A percentile compares a stretch with the other conserved stretches of the same genome.
Evolutionary conservation across 2,797 vertebrate genomes (phyloP).

Genomic region (Poecilia gillii): DNA sequence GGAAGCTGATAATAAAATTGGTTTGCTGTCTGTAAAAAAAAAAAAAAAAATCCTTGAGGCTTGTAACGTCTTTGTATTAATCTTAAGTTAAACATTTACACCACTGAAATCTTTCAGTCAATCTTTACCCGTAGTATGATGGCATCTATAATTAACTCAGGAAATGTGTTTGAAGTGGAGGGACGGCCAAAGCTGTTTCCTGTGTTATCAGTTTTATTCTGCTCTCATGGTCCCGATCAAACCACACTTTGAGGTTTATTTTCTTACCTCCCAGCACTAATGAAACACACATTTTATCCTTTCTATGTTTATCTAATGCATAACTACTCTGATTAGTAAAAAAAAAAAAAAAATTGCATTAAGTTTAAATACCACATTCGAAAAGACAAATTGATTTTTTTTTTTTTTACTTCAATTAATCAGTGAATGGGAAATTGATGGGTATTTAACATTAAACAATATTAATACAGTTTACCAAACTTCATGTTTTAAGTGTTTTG

Average conservation of each 20-base stretch:
- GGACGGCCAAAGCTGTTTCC: neutral
- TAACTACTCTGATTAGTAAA: neutral
- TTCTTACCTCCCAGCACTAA: neutral
- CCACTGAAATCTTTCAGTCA: neutral
- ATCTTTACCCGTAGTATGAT: neutral
- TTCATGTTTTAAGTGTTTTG: neutral
- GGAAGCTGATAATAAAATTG: neutral
- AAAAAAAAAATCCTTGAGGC: neutral
- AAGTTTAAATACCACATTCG: neutral
- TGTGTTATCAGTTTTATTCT: neutral
- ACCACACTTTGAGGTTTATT: neutral
- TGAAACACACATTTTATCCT: neutral
- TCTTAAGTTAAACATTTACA: neutral
- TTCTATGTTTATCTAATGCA: neutral
- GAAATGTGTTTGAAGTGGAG: neutral
- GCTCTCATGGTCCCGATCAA: neutral
- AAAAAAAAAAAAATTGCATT: neutral
- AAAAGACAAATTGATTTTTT: neutral
- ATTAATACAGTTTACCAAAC: neutral
- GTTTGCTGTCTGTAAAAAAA: neutral
- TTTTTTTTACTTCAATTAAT: neutral
- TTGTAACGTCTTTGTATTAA: neutral
- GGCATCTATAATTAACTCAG: neutral
- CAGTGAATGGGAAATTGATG: neutral
- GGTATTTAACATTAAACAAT: neutral